Evolutionary conservation across 2,888 invertebrate species (phyloP), one percentile per base, ranked within the genome.

Genomic region (Drosophila conformis): DNA sequence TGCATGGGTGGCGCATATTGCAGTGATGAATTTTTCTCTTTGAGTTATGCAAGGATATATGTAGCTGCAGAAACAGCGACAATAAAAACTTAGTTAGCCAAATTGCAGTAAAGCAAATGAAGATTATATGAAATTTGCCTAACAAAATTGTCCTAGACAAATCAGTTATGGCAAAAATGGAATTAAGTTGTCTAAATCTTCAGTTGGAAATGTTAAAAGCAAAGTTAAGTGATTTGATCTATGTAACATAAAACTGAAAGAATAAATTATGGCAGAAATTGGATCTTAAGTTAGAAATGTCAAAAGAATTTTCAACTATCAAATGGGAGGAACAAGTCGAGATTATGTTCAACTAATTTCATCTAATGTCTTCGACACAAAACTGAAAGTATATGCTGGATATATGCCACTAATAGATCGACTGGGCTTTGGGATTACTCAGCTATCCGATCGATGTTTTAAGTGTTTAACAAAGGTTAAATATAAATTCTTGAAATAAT

Each of bases 21-120:
- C 80, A 80, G 80, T 90, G 91, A 91, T 91, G 91, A 91, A 90
- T 91, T 91, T 91, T 91, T 90, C 82, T 49, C 84, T 90, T 88
- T 88, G 91, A 91, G 87, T 89, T 87, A 84, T 80, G 73, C 76
- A 79, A 69, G 67, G 46, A 69, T 38, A 31, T 64, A 27, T 27
- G 27, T 27, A 58, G 69, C 36, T 33, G 31, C 31, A 18, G 13
- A 38, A 49, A 54, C 68, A 69, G 66, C 78, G 54, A 69, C 84
- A 76, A 77, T 83, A 79, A 82, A 87, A 86, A 84, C 75, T 82
- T 80, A 87, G 84, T 88, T 80, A 86, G 79, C 85, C 83, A 87
- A 87, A 86, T 83, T 90, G 88, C 78, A 82, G 69, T 63, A 73
- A 74, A 69, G 72, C 61, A 80, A 79, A 76, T 75, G 73, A 80